Conservation (phyloP, 2,797 vertebrate genomes). For the Micrastur ruficollis region DNA sequence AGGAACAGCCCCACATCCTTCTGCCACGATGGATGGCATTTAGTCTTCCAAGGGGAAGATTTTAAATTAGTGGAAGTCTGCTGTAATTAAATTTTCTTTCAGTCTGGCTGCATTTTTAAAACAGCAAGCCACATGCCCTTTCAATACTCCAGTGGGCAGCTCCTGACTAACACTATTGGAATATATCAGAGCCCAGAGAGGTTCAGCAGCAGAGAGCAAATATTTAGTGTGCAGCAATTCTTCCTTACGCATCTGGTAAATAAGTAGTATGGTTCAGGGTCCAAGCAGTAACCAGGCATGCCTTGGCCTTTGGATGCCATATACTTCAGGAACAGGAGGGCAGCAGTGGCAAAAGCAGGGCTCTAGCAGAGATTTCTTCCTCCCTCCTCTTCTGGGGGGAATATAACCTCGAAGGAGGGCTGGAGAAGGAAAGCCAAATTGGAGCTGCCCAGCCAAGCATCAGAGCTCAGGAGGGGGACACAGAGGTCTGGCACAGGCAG, state of each 20-base stretch:
- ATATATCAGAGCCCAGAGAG: neutral
- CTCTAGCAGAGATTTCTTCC: neutral
- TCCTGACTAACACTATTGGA: neutral
- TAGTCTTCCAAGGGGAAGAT: neutral
- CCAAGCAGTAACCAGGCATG: rapidly evolving
- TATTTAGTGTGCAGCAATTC: neutral
- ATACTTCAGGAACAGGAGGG: neutral
- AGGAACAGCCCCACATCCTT: neutral
- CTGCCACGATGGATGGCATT: neutral
- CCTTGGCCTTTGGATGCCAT: neutral
- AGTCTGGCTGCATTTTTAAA: neutral
- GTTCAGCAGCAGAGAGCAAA: neutral
- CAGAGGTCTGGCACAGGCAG: neutral
- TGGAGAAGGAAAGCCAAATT: neutral
- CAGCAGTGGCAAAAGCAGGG: neutral
- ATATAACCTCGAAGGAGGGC: neutral
- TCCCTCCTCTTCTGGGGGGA: neutral
- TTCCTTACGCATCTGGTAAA: neutral
- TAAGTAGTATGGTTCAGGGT: neutral
- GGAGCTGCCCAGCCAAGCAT: neutral
- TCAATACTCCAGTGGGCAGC: neutral
- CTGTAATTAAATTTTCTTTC: neutral
- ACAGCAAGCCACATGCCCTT: neutral
- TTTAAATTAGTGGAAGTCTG: neutral
- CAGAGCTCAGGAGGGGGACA: neutral